Percentiles rank a stretch among this genome's conserved stretches.
These are phyloP conservation scores for Diabrotica balteata DNA, from an alignment of 2,888 invertebrate species.

Conservation along the genomic window DNA sequence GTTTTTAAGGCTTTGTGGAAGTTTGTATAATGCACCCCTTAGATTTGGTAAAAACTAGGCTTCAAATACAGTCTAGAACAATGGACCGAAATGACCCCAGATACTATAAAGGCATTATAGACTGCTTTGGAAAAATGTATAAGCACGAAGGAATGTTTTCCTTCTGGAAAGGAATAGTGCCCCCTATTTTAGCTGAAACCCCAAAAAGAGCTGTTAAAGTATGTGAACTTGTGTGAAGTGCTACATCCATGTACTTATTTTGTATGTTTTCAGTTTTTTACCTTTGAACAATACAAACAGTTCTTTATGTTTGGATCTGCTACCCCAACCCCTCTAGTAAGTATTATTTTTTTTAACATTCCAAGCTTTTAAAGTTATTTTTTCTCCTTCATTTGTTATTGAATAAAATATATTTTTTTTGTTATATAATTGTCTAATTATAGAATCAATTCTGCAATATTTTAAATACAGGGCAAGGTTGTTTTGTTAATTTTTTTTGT, in stretches of 20 bases:
- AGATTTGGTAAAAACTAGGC: conserved; percentile 90
- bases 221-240: conserved; percentile 29
- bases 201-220: conserved; percentile 92
- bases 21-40: conserved; percentile 96
- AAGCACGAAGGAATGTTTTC: conserved; percentile 81
- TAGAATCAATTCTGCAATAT: too few species aligned
- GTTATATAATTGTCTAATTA: too few species aligned
- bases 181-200: conserved; percentile 92
- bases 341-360: conserved; percentile 39
- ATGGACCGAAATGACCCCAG: conserved; percentile 58
- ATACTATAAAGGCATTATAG: conserved; percentile 79
- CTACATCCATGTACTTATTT: conserved; percentile 25
- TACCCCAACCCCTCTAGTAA: conserved; percentile 79
- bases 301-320: conserved; percentile 81
- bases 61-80: conserved; percentile 73
- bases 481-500: conserved; percentile 10
- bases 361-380: too few species aligned
- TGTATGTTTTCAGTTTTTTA: conserved; percentile 72
- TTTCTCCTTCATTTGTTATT: too few species aligned
- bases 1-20: conserved; percentile 78
- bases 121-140: conserved; percentile 91
- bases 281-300: conserved; percentile 92
- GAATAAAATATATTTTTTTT: too few species aligned
- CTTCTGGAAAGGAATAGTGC: conserved; percentile 93
- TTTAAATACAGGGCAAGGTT: neutral